Evolutionary conservation across 2,797 vertebrate species (phyloP), one percentile per base, ranked within the genome.

Genomic region (Australoheros facetus): DNA sequence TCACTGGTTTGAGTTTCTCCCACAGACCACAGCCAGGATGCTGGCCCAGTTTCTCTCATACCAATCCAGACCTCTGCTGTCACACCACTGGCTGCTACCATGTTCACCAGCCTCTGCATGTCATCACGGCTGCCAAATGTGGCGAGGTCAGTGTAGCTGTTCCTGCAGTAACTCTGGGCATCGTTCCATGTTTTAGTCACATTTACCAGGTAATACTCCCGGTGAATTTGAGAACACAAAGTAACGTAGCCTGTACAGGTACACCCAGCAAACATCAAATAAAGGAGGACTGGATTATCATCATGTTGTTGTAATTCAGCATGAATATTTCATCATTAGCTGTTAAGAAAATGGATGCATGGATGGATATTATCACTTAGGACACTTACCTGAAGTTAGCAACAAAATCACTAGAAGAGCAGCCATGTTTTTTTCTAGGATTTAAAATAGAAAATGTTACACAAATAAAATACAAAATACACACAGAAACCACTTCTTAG

Each of bases 1-100:
- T 26, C 14, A 48, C 9, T 19, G 16, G 17, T 66, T 8, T 7
- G 3, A 23, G 34, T 74, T 56, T 75, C 56, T 26, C 75, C 79
- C 3, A 37, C 42, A 17, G 80, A 80, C 84, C 87, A 89, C 48
- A 42, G 1, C 88, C 87, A 89, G 48, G 75, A 51, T 1, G 4
- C 2, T 16, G 1, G 0, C 4, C 13, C 45, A 0, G 8, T 30
- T 64, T 13, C 1, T 56, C 0, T 75, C 56, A 88, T 57, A 45
- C 88, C 82, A 2, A 85, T 77, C 88, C 88, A 89, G 16, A 60
- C 3, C 0, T 51, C 1, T 10, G 0, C 0, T 1, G 0, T 48
- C 19, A 23, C 2, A 3, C 8, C 21, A 2, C 0, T 57, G 30
- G 10, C 16, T 30, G 13, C 11, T 5, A 42, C 4, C 1, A 4